Percentiles rank a stretch among this genome's conserved stretches.
Evolutionary conservation across 1,140 invertebrate species (phyloP).

Genomic region (Diplogasteroides magnus): DNA sequence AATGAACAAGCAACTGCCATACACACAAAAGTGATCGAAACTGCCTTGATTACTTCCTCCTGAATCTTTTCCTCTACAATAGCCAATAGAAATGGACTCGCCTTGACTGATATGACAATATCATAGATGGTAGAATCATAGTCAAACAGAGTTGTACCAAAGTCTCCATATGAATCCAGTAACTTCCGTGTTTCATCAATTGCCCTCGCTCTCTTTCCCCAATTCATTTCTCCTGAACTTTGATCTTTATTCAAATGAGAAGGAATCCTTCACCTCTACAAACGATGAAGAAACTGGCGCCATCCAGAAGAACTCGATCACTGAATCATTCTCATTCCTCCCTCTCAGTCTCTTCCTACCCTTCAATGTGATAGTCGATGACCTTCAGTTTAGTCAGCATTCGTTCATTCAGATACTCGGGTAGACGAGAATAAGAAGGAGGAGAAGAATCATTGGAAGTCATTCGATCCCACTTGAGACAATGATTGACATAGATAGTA

Average conservation of each 20-base stretch:
- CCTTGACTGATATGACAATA: slow-evolving; percentile 25
- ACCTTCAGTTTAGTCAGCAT: slow-evolving; percentile 9
- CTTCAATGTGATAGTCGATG: neutral
- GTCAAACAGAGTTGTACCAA: slow-evolving; percentile 19
- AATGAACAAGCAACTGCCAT: slow-evolving; percentile 24
- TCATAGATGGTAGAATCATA: slow-evolving; percentile 28
- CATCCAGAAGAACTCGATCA: slow-evolving; percentile 9
- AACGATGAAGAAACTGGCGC: slow-evolving; percentile 21
- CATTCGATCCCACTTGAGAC: slow-evolving; percentile 22
- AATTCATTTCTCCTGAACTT: slow-evolving; percentile 7
- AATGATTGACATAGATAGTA: slow-evolving; percentile 25
- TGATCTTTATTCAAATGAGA: neutral
- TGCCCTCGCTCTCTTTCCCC: slow-evolving; percentile 15
- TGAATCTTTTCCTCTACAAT: slow-evolving; percentile 8
- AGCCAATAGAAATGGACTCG: neutral
- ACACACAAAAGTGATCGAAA: slow-evolving; percentile 20
- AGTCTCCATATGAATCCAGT: slow-evolving; percentile 19
- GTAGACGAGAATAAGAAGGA: slow-evolving; percentile 4
- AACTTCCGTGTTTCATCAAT: slow-evolving; percentile 18
- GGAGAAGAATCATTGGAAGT: slow-evolving; percentile 16
- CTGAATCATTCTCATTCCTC: slow-evolving; percentile 10
- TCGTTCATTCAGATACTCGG: slow-evolving; percentile 3
- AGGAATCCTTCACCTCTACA: slow-evolving; percentile 6
- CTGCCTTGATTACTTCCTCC: slow-evolving; percentile 23
- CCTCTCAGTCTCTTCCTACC: neutral